phyloP scores from a whole-genome alignment of 2,113 vertebrate species.

The Chloebia gouldiae region DNA sequence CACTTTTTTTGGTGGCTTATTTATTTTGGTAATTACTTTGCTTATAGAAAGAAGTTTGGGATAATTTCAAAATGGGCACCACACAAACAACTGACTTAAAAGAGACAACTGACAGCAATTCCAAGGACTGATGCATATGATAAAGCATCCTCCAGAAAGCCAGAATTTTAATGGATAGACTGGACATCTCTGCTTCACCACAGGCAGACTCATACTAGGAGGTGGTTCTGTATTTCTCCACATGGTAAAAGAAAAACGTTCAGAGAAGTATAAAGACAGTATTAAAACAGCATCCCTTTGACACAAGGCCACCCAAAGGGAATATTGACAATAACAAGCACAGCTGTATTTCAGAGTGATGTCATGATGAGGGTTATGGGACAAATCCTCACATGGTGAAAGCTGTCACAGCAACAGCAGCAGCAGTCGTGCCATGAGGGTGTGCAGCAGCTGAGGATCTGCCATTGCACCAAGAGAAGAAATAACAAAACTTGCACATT shows the following conservation, averaged over 20 bases:
- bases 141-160: background rate
- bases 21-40: background rate
- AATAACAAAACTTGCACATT: background rate
- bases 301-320: background rate
- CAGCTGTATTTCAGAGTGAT: fast-evolving
- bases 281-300: background rate
- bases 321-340: background rate
- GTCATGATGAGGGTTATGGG: background rate
- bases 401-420: background rate
- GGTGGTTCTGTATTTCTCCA: background rate
- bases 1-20: background rate
- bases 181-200: background rate
- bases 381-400: background rate
- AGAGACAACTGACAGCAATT: background rate
- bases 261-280: background rate
- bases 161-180: background rate
- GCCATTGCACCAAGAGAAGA: background rate
- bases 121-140: background rate
- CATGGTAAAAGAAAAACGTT: background rate
- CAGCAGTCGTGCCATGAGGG: fast-evolving
- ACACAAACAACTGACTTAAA: background rate
- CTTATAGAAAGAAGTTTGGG: background rate
- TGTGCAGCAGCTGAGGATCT: background rate
- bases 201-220: background rate
- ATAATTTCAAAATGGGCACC: background rate